A percentile compares a stretch with the other conserved stretches of the same genome.
These are phyloP conservation scores for Gallinago solitaria DNA, from an alignment of 2,797 vertebrate species.

Conservation along the genomic window DNA sequence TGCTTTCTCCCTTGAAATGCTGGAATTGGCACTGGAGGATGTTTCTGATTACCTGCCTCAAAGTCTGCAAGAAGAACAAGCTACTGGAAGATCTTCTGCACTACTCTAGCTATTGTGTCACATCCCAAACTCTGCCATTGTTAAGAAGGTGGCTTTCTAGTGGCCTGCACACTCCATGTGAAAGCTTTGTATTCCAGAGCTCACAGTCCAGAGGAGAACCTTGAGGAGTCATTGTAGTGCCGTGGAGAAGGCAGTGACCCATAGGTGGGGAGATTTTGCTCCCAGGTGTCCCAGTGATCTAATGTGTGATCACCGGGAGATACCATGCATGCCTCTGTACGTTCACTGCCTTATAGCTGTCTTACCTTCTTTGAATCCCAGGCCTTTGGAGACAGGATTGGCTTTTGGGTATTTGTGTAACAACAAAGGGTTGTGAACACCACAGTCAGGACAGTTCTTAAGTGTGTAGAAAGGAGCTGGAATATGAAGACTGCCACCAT, in stretches of 20 bases:
- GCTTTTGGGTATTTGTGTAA: background rate
- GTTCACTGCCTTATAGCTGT: background rate
- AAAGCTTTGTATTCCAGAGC: background rate
- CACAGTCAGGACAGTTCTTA: background rate
- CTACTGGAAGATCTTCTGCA: background rate
- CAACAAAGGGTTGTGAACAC: background rate
- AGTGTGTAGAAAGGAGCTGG: background rate
- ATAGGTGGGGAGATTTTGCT: background rate
- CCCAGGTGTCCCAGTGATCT: background rate
- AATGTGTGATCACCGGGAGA: background rate
- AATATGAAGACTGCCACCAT: background rate
- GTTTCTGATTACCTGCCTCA: background rate
- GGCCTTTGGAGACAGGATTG: background rate
- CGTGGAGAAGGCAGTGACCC: background rate
- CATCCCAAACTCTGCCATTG: background rate
- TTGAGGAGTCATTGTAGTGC: background rate
- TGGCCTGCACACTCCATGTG: background rate
- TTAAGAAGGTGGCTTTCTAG: background rate
- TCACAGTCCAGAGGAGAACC: background rate
- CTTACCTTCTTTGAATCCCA: background rate
- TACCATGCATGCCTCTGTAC: accelerated
- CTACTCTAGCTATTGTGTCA: background rate
- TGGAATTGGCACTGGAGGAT: background rate
- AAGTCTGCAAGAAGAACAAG: background rate
- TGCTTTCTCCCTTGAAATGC: background rate